Conservation (phyloP, 1,140 invertebrate genomes). For the Notospermus geniculatus region DNA sequence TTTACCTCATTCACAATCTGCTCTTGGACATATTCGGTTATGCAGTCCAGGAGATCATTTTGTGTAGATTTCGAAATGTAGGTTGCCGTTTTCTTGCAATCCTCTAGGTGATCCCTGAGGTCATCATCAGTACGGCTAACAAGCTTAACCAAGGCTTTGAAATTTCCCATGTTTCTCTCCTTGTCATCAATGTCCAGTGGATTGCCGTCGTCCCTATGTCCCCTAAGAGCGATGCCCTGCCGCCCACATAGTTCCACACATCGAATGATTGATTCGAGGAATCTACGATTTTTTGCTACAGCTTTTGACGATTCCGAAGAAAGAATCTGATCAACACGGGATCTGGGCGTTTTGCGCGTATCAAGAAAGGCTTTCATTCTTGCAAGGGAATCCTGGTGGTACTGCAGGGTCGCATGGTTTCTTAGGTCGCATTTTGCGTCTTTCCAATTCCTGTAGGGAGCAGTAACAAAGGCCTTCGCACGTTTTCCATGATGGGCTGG, state of each 20-base stretch:
- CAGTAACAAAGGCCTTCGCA: no score
- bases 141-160: background rate
- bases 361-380: no score
- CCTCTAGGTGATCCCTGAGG: background rate
- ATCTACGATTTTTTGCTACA: no score
- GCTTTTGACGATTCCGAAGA: no score
- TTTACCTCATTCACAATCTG: background rate
- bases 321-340: no score
- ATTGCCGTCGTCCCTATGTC: slow-evolving; percentile 2
- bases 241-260: slow-evolving; percentile 4
- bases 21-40: background rate
- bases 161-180: background rate
- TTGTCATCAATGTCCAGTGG: background rate
- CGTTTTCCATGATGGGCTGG: no score
- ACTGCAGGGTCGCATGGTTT: no score
- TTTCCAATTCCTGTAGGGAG: no score
- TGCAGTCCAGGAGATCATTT: background rate
- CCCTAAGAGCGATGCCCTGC: background rate
- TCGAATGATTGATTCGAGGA: no score
- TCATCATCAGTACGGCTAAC: background rate
- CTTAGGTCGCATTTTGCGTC: no score
- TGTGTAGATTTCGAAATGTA: background rate
- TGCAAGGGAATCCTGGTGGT: no score
- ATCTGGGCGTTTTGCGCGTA: no score
- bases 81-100: background rate